phyloP scores from a whole-genome alignment of 2,113 vertebrate genomes.

The Fregetta grallaria region DNA sequence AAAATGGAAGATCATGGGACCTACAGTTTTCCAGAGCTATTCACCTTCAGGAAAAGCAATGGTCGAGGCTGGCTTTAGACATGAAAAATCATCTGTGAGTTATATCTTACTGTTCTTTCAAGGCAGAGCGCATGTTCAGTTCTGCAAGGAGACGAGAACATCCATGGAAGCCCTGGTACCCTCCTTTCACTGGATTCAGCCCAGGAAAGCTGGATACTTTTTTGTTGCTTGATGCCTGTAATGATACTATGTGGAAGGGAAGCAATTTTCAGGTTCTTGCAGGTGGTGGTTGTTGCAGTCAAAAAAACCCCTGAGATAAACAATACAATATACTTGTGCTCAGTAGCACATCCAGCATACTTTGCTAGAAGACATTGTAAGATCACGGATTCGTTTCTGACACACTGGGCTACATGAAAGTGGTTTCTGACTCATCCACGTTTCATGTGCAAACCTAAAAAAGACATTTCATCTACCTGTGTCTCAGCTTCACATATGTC shows the following conservation, averaged over 20 bases:
- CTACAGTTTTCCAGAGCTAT: not conserved
- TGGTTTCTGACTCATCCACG: not conserved
- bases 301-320: not conserved
- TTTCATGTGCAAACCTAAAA: not conserved
- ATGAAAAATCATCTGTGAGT: not conserved
- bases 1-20: not conserved
- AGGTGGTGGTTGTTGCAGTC: not conserved
- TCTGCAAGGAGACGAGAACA: not conserved
- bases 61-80: not conserved
- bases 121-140: fast-evolving
- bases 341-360: not conserved
- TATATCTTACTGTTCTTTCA: not conserved
- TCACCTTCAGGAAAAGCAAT: not conserved
- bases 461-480: not conserved
- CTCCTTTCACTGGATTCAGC: not conserved
- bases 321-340: not conserved
- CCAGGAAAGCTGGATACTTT: not conserved
- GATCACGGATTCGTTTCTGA: not conserved
- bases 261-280: not conserved
- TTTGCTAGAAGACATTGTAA: not conserved
- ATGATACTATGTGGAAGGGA: not conserved
- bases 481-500: not conserved
- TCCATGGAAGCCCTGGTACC: not conserved
- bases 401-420: not conserved
- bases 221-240: not conserved